Evolutionary conservation across 2,888 invertebrate genomes (phyloP).

Genomic region (Lepidochrysops patricia): DNA sequence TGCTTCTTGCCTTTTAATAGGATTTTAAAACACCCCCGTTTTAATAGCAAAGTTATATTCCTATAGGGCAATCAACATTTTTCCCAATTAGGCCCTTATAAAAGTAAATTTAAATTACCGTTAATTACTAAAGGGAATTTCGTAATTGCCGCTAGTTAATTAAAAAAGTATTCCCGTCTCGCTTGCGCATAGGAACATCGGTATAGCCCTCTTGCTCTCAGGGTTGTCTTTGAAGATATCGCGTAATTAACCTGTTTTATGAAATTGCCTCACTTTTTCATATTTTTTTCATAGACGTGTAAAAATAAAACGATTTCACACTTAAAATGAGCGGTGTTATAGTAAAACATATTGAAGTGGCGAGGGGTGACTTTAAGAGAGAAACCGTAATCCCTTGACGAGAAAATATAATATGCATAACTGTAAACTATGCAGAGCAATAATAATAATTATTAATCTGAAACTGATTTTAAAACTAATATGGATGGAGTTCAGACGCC

Average conservation of each 20-base stretch:
- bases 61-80: conserved; percentile 11
- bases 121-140: conserved; percentile 23
- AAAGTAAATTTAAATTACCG: conserved; percentile 15
- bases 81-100: conserved; percentile 9
- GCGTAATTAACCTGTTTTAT: conserved; percentile 29
- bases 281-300: neutral
- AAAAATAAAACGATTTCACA: neutral
- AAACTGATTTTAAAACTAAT: too few species aligned
- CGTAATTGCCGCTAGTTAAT: conserved; percentile 27
- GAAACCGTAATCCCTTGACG: too few species aligned
- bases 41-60: neutral
- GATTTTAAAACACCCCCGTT: neutral
- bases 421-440: too few species aligned
- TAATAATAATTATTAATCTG: too few species aligned
- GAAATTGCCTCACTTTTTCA: conserved; percentile 8
- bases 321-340: neutral
- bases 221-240: conserved; percentile 28
- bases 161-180: conserved; percentile 23
- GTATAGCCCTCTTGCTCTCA: conserved; percentile 22
- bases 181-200: neutral
- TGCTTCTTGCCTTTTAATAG: neutral
- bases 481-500: too few species aligned
- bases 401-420: too few species aligned
- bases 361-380: too few species aligned
- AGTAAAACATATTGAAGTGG: too few species aligned